These are phyloP conservation scores for Stichodactyla helianthus DNA, from an alignment of 64 coral and sea anemone genomes.

Conservation along the genomic window DNA sequence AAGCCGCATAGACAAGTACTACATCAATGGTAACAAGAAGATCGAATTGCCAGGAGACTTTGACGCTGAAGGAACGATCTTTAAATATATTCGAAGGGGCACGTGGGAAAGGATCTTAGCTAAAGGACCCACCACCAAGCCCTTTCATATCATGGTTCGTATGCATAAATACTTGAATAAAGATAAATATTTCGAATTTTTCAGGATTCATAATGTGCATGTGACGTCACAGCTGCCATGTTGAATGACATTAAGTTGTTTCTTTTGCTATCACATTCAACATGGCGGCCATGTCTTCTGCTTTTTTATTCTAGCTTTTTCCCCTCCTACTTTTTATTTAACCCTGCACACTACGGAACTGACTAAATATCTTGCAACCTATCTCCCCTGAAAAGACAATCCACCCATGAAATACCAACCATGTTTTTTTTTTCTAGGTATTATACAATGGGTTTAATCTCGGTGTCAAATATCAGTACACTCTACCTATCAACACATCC, in stretches of 20 bases:
- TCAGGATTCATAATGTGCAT: too few species aligned
- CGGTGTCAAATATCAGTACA: conserved; percentile 85
- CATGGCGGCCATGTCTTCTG: too few species aligned
- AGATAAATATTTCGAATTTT: too few species aligned
- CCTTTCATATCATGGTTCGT: conserved; percentile 86
- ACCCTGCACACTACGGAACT: too few species aligned
- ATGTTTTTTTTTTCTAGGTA: conserved; percentile 28
- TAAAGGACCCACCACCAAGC: conserved; percentile 57
- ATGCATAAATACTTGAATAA: neutral
- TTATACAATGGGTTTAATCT: conserved; percentile 92
- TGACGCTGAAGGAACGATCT: conserved; percentile 75
- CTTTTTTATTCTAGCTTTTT: too few species aligned
- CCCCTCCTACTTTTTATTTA: too few species aligned
- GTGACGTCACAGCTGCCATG: too few species aligned
- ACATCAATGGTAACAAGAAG: conserved; percentile 95
- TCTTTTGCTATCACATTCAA: too few species aligned
- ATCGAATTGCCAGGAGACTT: conserved; percentile 89
- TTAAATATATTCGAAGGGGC: conserved; percentile 77
- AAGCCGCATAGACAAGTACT: conserved; percentile 63
- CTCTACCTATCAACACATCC: conserved; percentile 55
- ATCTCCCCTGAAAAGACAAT: too few species aligned
- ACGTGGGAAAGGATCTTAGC: conserved; percentile 77
- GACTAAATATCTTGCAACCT: too few species aligned
- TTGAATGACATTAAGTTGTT: too few species aligned
- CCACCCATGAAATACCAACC: neutral